Evolutionary conservation across 1,140 invertebrate genomes (phyloP), one percentile per base, ranked within the genome.

Genomic region (Euwallacea fornicatus): DNA sequence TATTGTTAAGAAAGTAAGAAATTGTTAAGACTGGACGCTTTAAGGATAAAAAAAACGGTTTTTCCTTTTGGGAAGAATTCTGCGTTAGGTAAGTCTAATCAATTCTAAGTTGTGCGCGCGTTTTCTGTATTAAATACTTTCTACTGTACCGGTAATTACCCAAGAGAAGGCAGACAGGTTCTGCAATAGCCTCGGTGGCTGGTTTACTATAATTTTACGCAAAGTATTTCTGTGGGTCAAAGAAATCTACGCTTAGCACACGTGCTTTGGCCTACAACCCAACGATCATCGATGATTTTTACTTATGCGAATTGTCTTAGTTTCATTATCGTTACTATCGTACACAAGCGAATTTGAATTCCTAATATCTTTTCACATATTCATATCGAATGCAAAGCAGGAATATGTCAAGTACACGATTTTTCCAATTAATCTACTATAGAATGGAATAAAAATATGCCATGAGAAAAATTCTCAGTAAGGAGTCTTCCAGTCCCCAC

Each of bases 191-290:
- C 15, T 65, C 9, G 1, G 16, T 9, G 11, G 16, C 15, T 10
- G 11, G 16, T 10, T 10, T 11, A 16, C 54, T 41, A 55, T 55
- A 33, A 13, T 42, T 42, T 54, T 56, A 16, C 33, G 47, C 33
- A 55, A 66, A 66, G 64, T 66, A 46, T 66, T 66, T 58, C 54
- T 66, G 50, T 66, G 47, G 64, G 64, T 66, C 64, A 58, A 55
- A 66, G 64, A 66, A 66, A 66, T 66, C 47, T 55, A 66, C 44
- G 16, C 8, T 16, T 13, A 13, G 13, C 46, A 50, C 46, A 33
- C 21, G 21, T 33, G 21, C 21, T 33, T 33, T 50, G 54, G 54
- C 54, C 54, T 56, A 56, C 54, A 15, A 56, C 54, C 8, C 21
- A 33, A 33, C 21, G 21, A 33, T 33, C 21, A 33, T 4, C 21